Evolutionary conservation across 2,113 vertebrate species (phyloP).

Genomic region (Isichthys henryi): DNA sequence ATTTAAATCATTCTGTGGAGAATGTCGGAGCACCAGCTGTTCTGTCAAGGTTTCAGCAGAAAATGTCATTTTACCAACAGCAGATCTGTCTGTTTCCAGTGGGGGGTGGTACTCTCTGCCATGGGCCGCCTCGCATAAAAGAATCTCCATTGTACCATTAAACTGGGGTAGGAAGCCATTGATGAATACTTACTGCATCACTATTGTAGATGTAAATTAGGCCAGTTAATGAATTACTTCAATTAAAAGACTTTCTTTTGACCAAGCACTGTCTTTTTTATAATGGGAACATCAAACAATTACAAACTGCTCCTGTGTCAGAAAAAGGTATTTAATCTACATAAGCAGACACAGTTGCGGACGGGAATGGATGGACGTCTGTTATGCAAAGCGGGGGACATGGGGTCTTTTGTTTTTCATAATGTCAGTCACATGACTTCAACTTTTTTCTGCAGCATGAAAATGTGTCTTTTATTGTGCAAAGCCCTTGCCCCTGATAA

Average conservation of each 20-base stretch:
- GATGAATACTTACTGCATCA: not conserved
- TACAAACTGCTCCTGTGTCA: not conserved
- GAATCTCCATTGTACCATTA: not conserved
- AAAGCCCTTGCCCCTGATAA: not conserved
- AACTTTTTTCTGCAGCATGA: not conserved
- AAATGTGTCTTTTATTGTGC: not conserved
- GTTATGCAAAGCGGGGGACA: not conserved
- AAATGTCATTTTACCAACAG: not conserved
- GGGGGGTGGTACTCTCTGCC: not conserved
- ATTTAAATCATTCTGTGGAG: constrained; percentile 7
- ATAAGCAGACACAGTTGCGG: not conserved
- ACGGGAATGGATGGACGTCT: not conserved
- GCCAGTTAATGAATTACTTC: constrained; percentile 8
- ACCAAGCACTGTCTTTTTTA: not conserved
- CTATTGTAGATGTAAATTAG: not conserved
- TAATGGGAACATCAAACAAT: not conserved
- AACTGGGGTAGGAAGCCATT: not conserved
- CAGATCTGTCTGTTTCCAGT: not conserved
- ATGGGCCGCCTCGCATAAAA: not conserved
- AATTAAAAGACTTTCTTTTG: not conserved
- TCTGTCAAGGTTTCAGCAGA: not conserved
- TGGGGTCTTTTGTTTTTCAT: not conserved
- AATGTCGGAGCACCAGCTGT: not conserved
- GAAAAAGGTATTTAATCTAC: not conserved
- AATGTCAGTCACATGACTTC: not conserved